Conservation (phyloP, 2,797 vertebrate genomes). For the Rhinatrema bivittatum region DNA sequence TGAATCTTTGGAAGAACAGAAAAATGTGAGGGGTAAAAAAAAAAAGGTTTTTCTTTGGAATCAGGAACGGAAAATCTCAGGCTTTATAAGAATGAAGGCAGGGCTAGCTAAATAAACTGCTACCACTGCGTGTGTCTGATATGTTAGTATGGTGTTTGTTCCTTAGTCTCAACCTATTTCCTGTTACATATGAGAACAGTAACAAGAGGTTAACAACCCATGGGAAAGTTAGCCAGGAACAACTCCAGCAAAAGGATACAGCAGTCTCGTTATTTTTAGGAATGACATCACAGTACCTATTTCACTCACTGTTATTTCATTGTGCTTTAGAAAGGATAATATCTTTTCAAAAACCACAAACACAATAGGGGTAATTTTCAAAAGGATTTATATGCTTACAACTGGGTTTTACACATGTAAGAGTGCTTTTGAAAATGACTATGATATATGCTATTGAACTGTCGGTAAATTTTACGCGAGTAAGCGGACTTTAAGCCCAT, state of each 20-base stretch:
- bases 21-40: no score
- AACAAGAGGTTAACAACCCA: conserved; percentile 86
- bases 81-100: conserved; percentile 33
- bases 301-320: conserved; percentile 19
- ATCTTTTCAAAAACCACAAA: no score
- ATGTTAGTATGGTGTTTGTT: conserved; percentile 54
- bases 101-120: conserved; percentile 40
- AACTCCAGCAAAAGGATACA: conserved; percentile 53
- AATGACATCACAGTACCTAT: conserved; percentile 49
- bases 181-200: conserved; percentile 70
- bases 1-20: conserved; percentile 1
- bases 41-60: conserved; percentile 16
- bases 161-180: conserved; percentile 93
- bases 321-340: no score
- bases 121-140: conserved; percentile 46
- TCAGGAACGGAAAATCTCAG: neutral
- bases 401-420: no score
- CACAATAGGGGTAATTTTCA: no score
- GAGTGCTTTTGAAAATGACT: no score
- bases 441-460: no score
- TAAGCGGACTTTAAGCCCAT: no score
- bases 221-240: conserved; percentile 70
- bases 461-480: no score
- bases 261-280: conserved; percentile 55
- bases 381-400: no score